A percentile compares a stretch with the other conserved stretches of the same genome.
Conservation (phyloP, 2,797 vertebrate genomes). For the Myotis myotis region DNA sequence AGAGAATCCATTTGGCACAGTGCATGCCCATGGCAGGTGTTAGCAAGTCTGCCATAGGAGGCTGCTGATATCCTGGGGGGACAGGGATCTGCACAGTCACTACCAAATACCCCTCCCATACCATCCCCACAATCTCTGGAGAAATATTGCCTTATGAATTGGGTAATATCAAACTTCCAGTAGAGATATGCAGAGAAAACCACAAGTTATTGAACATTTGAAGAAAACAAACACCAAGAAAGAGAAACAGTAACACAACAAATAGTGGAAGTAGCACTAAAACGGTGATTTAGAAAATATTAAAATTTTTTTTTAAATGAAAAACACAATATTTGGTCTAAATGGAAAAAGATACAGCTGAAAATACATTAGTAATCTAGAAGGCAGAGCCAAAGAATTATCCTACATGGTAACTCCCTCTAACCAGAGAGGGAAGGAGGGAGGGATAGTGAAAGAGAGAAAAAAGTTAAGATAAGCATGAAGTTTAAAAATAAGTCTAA, state of each 20-base stretch:
- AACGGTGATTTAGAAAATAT: neutral
- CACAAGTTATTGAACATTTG: neutral
- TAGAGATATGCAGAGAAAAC: neutral
- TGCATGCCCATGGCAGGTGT: neutral
- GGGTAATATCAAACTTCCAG: neutral
- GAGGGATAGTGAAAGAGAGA: neutral
- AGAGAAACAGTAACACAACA: neutral
- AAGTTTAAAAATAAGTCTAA: neutral
- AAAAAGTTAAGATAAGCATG: neutral
- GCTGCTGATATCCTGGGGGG: neutral
- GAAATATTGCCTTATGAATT: neutral
- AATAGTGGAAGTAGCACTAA: neutral
- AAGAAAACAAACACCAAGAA: neutral
- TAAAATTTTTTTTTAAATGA: neutral
- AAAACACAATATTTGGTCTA: neutral
- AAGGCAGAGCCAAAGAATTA: neutral
- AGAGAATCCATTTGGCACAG: neutral
- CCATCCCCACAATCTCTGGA: neutral
- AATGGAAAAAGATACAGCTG: neutral
- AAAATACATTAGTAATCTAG: neutral
- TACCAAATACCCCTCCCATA: neutral
- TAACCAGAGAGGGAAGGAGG: neutral
- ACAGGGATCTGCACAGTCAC: neutral
- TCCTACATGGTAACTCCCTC: neutral
- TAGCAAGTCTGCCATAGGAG: fast-evolving